Base-by-base conservation (phyloP, 2,797 vertebrate genomes). In the Acanthiza pusilla region DNA sequence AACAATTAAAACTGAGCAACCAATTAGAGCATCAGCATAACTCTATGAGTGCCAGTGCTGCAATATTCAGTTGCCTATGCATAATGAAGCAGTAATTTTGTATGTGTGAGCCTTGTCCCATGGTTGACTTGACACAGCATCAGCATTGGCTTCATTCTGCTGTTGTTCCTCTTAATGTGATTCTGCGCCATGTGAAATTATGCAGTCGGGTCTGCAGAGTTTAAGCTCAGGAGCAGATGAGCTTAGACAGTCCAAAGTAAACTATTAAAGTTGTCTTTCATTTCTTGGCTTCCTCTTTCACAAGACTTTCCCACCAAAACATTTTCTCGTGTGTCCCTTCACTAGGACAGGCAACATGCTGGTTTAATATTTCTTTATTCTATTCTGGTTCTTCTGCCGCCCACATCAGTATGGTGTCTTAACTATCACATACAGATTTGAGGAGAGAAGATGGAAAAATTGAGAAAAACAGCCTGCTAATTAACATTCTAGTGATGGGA, bases 381-480 rank as follows among this genome's bases (percentile, higher is more conserved):
- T 87, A 12, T 94, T 89, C 79, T 71, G 42, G n/a, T 81, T 77
- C 67, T 79, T 79, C 60, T 26, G 30, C 77, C 22, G 0, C 85
- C 91, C 57, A 87, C 80, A 68, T 68, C 53, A 86, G 48, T 84
- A 63, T 76, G 62, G 58, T 81, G 51, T 76, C 48, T 95, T 93
- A 95, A 67, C 88, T 47, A 72, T 40, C 50, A 79, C 66, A 57
- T 27, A 16, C 10, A 50, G 27, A 86, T 68, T 51, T 63, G 50
- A 71, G 17, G 14, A 43, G 25, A 85, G 57, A 94, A 88, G 50
- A 38, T 7, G 29, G 9, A 48, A 65, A 60, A 67, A 42, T 36
- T 1, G 6, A 62, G 43, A 80, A 80, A 92, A 88, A 36, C 45
- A 74, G 38, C 25, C 61, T 81, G 36, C 66, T 91, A 70, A 84